Base-by-base conservation (phyloP, 2,797 vertebrate genomes). In the Poeciliopsis gracilis region DNA sequence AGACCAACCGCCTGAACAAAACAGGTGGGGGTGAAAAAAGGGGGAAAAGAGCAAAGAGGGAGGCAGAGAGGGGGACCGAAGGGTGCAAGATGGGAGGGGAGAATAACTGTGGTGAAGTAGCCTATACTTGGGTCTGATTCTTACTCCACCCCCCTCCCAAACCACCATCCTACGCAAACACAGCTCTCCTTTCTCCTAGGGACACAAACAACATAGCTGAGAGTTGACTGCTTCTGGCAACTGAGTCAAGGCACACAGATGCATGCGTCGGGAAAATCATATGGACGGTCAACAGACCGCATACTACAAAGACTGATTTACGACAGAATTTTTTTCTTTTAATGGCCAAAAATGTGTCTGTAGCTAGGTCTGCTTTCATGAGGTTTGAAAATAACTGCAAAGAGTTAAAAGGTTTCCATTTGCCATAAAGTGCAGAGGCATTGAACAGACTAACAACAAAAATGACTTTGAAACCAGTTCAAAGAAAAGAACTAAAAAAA, bases 121-220 rank as follows among this genome's bases (percentile, higher is more conserved):
- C 95, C 95, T 95, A 88, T 91, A 95, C 96, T 95, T 95, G 95
- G 93, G 93, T 94, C 81, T 95, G 96, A 96, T 97, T 96, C 95
- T 96, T 94, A 94, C 95, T 92, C 92, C 90, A 84, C 91, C 95
- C 95, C 70, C 95, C 95, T 89, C 92, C 90, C 89, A 77, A 88
- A 93, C 92, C 88, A 55, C 93, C 94, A 88, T 89, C 89, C 88
- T 95, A 93, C 84, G 96, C 95, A 97, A 96, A 96, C 95, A 94
- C 89, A 92, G 89, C 95, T 95, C 95, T 96, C 88, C 95, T 96
- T 89, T 91, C 95, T 96, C 95, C 93, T 90, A 87, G 82, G 80
- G 91, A 93, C 89, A 92, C 81, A 94, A 89, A 93, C 89, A 91
- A 92, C 93, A 93, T 90, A 80, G 83, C 86, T 84, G 83, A 84